phyloP scores from a whole-genome alignment of 2,113 vertebrate genomes.

The Misgurnus mizolepis region DNA sequence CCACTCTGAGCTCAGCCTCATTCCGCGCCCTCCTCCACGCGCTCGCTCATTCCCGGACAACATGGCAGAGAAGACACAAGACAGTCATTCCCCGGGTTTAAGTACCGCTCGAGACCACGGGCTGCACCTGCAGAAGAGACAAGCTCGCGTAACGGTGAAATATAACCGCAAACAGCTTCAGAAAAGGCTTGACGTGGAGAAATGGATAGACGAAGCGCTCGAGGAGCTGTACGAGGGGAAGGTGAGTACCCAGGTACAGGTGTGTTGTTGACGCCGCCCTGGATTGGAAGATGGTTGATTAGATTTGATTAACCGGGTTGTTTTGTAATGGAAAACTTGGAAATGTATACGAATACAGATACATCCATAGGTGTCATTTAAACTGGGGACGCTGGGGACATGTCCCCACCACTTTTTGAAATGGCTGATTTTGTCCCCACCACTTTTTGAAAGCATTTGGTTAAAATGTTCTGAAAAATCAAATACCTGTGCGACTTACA shows the following conservation, averaged over 20 bases:
- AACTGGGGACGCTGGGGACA: no score
- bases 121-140: slow-evolving; percentile 75
- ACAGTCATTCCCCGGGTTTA: slow-evolving; percentile 54
- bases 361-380: no score
- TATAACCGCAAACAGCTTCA: slow-evolving; percentile 89
- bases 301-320: background rate
- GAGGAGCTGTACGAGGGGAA: slow-evolving; percentile 79
- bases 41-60: background rate
- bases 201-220: slow-evolving; percentile 86
- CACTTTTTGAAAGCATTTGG: no score
- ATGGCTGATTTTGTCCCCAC: no score
- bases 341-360: background rate
- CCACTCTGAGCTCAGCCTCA: background rate
- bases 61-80: slow-evolving; percentile 30
- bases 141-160: slow-evolving; percentile 86
- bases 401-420: no score
- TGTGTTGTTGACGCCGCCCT: background rate
- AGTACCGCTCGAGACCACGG: slow-evolving; percentile 53
- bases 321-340: background rate
- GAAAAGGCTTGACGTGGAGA: slow-evolving; percentile 85
- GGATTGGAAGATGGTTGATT: background rate
- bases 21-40: background rate
- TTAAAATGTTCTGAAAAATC: no score
- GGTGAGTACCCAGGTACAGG: slow-evolving; percentile 69
- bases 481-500: no score